Evolutionary conservation across 2,113 vertebrate species (phyloP), one percentile per base, ranked within the genome.

Genomic region (Canis aureus): DNA sequence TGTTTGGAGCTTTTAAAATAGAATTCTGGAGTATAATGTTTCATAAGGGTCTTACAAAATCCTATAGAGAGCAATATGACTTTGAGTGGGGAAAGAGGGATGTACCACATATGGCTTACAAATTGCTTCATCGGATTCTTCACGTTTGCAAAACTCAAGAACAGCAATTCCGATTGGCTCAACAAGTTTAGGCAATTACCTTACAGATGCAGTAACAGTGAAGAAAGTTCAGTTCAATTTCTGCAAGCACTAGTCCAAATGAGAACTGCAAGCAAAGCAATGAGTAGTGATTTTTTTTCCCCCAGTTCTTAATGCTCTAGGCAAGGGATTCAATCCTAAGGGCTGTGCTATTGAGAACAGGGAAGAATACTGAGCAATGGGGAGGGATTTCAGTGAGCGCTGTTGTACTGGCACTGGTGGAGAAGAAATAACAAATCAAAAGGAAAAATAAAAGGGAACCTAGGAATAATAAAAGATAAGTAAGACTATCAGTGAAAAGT

Each of bases 111-210:
- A 79, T 5, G 78, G 88, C 92, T 96, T 95, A 97, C 84, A 96
- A 98, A 98, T 96, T 96, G 87, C 83, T 88, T 98, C 95, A 96
- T 97, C 59, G 19, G 95, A 95, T 98, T 96, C 94, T 98, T 98
- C 81, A 59, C 2, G 0, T 98, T 97, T 97, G 88, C 95, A 97
- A 96, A 98, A 97, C 74, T 90, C 64, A 94, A 64, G 95, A 97
- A 97, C 92, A 97, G 89, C 78, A 93, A 91, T 91, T 84, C 74
- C 25, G 55, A 97, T 93, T 97, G 92, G 83, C 93, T 95, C 89
- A 92, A 96, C 95, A 96, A 96, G 92, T 98, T 98, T 96, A 97
- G 76, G 96, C 97, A 98, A 97, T 98, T 98, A 97, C 89, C 92
- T 98, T 95, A 97, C 38, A 97, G 91, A 95, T 62, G 97, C 90